A percentile compares a stretch with the other conserved stretches of the same genome.
These are phyloP conservation scores for Drosophila pachea DNA, from an alignment of 1,140 invertebrate genomes.

Conservation along the genomic window DNA sequence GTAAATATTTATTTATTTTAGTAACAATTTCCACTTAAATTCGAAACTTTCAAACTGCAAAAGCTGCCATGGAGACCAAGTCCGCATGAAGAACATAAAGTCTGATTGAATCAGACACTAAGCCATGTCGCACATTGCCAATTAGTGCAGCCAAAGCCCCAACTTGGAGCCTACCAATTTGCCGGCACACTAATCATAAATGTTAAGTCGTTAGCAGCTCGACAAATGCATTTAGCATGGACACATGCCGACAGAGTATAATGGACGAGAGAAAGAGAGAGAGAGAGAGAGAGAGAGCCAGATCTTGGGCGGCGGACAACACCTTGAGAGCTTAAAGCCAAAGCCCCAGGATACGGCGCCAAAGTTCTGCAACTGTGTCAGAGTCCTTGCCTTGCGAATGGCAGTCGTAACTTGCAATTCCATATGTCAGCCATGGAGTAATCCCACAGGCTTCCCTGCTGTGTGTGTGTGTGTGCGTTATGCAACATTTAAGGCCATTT, in stretches of 20 bases:
- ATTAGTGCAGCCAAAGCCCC: conserved; percentile 48
- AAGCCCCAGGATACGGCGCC: conserved; percentile 50
- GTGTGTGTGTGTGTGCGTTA: conserved; percentile 43
- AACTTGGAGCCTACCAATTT: conserved; percentile 40
- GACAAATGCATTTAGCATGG: conserved; percentile 40
- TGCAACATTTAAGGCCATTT: conserved; percentile 71
- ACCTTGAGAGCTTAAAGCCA: conserved; percentile 58
- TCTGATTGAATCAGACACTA: conserved; percentile 43
- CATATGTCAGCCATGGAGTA: conserved; percentile 53
- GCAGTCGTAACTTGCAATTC: conserved; percentile 65
- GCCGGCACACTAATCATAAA: conserved; percentile 56
- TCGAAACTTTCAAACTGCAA: background rate
- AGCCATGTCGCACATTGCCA: conserved; percentile 31
- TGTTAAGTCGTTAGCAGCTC: conserved; percentile 40
- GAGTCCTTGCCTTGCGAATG: conserved; percentile 24
- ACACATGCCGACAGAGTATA: conserved; percentile 8
- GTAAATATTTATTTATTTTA: conserved; percentile 1
- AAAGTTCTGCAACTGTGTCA: conserved; percentile 37
- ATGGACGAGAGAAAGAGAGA: too few species aligned
- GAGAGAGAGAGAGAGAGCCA: background rate
- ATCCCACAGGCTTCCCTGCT: conserved; percentile 24
- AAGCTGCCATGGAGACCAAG: background rate
- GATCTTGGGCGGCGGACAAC: conserved; percentile 1
- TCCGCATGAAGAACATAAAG: conserved; percentile 15
- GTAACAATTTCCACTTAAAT: background rate